Percentiles rank a stretch among this genome's conserved stretches.
Evolutionary conservation across 2,113 vertebrate species (phyloP).

Genomic region (Labrus mixtus): DNA sequence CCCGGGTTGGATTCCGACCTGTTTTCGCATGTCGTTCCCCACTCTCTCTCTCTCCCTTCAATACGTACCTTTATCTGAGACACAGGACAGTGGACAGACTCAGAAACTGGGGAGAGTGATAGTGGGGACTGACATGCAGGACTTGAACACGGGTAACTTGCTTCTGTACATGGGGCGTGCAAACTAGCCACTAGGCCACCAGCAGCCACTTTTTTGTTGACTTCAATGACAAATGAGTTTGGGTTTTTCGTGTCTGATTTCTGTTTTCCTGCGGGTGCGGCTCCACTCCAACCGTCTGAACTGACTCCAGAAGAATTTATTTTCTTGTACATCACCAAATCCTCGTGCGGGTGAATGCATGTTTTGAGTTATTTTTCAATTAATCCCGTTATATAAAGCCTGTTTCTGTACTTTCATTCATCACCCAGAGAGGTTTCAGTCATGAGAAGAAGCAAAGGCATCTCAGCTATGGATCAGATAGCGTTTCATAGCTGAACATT

Average conservation of each 20-base stretch:
- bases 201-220: too few species aligned
- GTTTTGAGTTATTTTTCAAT: constrained; percentile 17
- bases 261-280: not conserved
- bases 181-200: too few species aligned
- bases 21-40: too few species aligned
- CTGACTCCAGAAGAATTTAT: not conserved
- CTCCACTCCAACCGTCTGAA: constrained; percentile 8
- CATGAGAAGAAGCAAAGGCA: constrained; percentile 5
- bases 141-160: too few species aligned
- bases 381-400: constrained; percentile 9
- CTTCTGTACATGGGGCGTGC: too few species aligned
- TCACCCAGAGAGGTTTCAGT: constrained; percentile 14
- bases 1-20: too few species aligned
- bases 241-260: not conserved
- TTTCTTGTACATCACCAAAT: constrained; percentile 2
- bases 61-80: too few species aligned
- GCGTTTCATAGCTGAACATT: constrained; percentile 31
- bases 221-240: not conserved
- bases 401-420: constrained; percentile 35
- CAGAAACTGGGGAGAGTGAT: too few species aligned
- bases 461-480: constrained; percentile 40
- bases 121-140: too few species aligned
- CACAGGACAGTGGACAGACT: too few species aligned
- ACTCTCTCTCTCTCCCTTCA: too few species aligned
- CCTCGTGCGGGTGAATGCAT: constrained; percentile 16